These are phyloP conservation scores for Timandra comae DNA, from an alignment of 2,888 invertebrate species.

Conservation along the genomic window DNA sequence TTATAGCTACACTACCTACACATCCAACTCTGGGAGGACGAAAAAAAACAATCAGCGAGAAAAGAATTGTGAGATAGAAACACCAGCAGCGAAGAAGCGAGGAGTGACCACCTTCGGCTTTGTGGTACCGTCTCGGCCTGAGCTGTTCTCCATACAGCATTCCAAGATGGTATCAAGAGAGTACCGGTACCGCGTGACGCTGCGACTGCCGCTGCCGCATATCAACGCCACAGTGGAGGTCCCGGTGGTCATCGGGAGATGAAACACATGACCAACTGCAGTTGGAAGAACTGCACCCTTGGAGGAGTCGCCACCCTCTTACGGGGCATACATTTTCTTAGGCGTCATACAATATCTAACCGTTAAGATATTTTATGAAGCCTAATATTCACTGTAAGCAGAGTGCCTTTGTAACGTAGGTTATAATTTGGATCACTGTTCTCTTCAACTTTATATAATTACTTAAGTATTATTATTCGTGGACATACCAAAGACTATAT, in stretches of 20 bases:
- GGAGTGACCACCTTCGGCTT: constrained; percentile 1
- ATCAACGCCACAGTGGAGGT: constrained; percentile 8
- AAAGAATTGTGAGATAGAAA: constrained; percentile 2
- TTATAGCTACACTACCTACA: constrained; percentile 10
- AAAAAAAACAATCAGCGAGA: neutral
- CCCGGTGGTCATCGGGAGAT: constrained; percentile 13
- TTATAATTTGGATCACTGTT: no score
- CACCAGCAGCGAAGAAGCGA: neutral
- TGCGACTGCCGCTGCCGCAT: constrained; percentile 13
- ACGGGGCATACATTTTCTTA: no score
- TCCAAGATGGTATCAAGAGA: constrained; percentile 8
- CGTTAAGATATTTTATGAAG: no score
- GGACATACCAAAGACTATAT: no score
- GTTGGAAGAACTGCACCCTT: no score
- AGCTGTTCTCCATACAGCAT: constrained; percentile 6
- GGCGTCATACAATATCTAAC: no score
- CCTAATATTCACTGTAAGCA: no score
- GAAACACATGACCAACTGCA: no score
- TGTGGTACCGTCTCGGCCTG: constrained; percentile 6
- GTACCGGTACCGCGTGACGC: constrained; percentile 9
- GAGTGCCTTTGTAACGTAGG: no score
- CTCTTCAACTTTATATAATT: no score
- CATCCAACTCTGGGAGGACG: constrained; percentile 9
- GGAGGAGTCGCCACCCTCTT: no score
- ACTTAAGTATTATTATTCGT: no score